Evolutionary conservation across 2,797 vertebrate genomes (phyloP), one percentile per base, ranked within the genome.

Genomic region (Pangasius djambal): DNA sequence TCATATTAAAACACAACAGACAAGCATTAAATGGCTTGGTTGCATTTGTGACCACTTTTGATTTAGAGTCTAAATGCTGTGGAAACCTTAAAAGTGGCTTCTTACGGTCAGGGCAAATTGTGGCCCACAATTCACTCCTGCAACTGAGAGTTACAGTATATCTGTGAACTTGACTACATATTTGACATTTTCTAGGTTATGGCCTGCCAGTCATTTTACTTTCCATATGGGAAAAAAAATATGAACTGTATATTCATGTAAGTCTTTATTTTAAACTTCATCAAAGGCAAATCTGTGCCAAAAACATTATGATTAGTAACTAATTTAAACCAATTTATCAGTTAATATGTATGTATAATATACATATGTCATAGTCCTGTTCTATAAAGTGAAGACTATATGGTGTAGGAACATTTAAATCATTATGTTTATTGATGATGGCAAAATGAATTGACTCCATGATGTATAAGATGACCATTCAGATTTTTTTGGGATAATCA

Each of bases 21-120:
- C 34, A 40, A 61, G 55, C 52, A 81, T 22, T 82, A 9, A 12
- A 57, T 55, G 52, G 50, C 18, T 79, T 63, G 34, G 34, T 25
- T 82, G 20, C 10, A 40, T 83, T 63, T 34, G 50, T 79, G 52
- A 15, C 48, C 6, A 55, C 75, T 75, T 48, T 75, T 28, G 72
- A 75, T 77, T 72, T 18, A 22, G 34, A 75, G 10, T 75, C 44
- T 13, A 50, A 75, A 75, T 50, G 44, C 25, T 28, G 22, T 48
- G 74, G 50, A 78, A 77, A 77, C 74, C 25, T 50, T 77, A n/a
- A 77, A 78, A 16, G 48, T 78, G 25, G 25, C 13, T 79, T n/a
- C 50, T 79, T 79, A 55, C 13, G 1, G 13, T 78, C 75, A 52
- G 75, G 48, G 25, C 28, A 37, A 78, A 8, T 20, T 52, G 50